Evolutionary conservation across 64 coral and sea anemone species (phyloP), one percentile per base, ranked within the genome.

Genomic region (Porites australiensis): DNA sequence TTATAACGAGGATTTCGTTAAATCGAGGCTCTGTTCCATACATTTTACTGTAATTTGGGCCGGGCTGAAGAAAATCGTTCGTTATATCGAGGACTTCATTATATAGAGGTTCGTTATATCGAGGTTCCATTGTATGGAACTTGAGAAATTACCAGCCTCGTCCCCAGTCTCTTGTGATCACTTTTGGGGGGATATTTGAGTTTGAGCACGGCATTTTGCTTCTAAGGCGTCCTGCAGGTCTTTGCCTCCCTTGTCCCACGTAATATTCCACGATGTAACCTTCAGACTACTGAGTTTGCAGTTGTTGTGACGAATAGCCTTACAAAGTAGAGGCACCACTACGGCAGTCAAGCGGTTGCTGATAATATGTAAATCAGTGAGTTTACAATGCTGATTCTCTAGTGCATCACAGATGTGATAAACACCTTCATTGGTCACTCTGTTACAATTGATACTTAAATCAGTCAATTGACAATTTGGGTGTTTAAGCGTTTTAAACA

Each of bases 351-450:
- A 82, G 16, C 78, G 64, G 15, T 91, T 91, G 49, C 53, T 91
- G 54, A 68, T 88, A 58, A 93, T 13, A 18, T 86, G 50, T 13
- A 93, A 53, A 37, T 16, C 4, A 43, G 76, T 78, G 61, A 93
- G 91, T 4, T 86, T 88, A 19, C 91, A 93, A 16, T 88, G 87
- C 18, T 43, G 7, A 81, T 58, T 66, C 52, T 62, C 87, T 4
- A 88, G 51, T 43, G 74, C 51, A 88, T 60, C 85, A 44, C 83
- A 63, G 27, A 37, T 37, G 27, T 37, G 27, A 37, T 37, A 37
- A 37, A 37, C 72, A 8, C 91, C 91, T 80, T 88, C 55, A 70
- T 93, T 86, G 19, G 82, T 86, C 10, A 86, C 70, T 64, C 9
- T 76, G 14, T 76, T 44, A 18, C 73, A 48, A 6, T 48, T 6